phyloP scores from a whole-genome alignment of 2,113 vertebrate species.

The Origma solitaria region DNA sequence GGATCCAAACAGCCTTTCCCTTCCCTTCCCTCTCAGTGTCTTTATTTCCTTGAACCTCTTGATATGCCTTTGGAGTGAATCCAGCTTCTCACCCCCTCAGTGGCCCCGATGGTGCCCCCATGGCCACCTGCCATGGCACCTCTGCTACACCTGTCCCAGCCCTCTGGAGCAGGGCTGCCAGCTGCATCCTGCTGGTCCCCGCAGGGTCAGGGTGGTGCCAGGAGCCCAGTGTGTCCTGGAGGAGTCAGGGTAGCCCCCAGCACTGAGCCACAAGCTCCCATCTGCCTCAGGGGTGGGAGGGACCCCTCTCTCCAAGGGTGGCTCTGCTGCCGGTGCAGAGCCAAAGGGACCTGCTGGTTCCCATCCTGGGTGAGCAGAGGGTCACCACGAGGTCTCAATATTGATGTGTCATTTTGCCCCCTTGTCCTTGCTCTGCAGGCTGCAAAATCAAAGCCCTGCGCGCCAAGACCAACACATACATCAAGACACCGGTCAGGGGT shows the following conservation, averaged over 20 bases:
- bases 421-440: conserved; percentile 56
- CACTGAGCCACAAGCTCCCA: neutral
- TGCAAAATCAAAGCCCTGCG: conserved; percentile 98
- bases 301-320: no score
- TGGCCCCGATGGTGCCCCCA: accelerated
- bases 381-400: accelerated
- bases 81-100: accelerated
- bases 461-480: conserved; percentile 97
- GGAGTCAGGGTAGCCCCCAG: neutral
- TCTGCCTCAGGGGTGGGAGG: accelerated
- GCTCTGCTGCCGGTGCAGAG: neutral
- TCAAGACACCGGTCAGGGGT: conserved; percentile 92
- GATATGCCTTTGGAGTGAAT: neutral
- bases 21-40: neutral
- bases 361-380: neutral
- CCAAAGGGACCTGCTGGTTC: neutral
- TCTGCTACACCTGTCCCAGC: accelerated
- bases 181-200: neutral
- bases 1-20: neutral
- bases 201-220: neutral
- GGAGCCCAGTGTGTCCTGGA: neutral
- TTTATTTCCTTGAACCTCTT: neutral
- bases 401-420: accelerated
- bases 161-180: neutral
- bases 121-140: neutral